These are phyloP conservation scores for Oikopleura albicans DNA, from an alignment of 23 tunicate genomes.

Conservation along the genomic window DNA sequence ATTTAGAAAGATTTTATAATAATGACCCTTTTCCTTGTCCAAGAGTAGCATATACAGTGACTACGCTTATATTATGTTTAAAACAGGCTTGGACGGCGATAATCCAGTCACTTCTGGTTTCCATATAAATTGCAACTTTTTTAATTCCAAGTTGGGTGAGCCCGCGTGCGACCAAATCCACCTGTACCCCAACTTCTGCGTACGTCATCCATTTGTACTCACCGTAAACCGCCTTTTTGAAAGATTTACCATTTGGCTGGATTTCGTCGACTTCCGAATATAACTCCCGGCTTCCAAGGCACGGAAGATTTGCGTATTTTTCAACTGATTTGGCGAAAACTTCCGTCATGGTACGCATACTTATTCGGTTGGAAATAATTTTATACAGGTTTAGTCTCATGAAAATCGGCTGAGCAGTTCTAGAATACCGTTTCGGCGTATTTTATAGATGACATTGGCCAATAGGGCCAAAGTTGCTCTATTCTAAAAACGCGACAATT, in stretches of 20 bases:
- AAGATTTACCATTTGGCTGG: conserved; percentile 79
- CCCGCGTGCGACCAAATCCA: conserved; percentile 33
- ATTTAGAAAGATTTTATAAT: too few species aligned
- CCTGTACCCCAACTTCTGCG: conserved; percentile 27
- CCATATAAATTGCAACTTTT: conserved; percentile 50
- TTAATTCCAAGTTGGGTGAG: conserved; percentile 27
- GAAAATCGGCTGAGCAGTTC: too few species aligned
- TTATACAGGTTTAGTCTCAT: too few species aligned
- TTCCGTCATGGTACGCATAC: conserved; percentile 14
- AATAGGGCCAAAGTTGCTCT: too few species aligned
- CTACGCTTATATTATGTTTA: conserved; percentile 37
- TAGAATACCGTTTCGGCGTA: too few species aligned
- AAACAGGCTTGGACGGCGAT: conserved; percentile 50
- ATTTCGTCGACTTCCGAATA: conserved; percentile 54
- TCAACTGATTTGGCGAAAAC: conserved; percentile 37
- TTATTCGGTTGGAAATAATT: too few species aligned
- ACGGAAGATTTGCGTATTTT: conserved; percentile 21
- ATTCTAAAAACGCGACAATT: too few species aligned
- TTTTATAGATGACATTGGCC: too few species aligned
- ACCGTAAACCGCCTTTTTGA: conserved; percentile 83
- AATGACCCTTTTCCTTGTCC: too few species aligned
- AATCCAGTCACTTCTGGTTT: conserved; percentile 83
- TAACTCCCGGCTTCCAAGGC: conserved; percentile 52
- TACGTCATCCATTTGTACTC: conserved; percentile 56
- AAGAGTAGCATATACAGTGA: conserved; percentile 77